These are phyloP conservation scores for Gymnoscopelus braueri DNA, from an alignment of 2,797 vertebrate genomes.

Conservation along the genomic window DNA sequence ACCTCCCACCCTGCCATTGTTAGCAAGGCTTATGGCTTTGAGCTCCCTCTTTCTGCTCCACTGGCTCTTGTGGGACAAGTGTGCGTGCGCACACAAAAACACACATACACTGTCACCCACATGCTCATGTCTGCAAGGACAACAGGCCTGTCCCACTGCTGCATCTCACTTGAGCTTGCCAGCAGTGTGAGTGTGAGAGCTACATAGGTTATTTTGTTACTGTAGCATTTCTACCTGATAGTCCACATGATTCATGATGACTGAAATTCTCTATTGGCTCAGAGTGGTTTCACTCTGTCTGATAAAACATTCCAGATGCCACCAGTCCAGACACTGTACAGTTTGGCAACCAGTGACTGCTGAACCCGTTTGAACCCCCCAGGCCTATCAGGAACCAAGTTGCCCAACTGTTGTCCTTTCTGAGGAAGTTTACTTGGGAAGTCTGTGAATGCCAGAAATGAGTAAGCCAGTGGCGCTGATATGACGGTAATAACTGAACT, in stretches of 20 bases:
- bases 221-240: no score
- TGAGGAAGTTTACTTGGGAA: constrained; percentile 36
- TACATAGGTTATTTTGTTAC: no score
- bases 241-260: not conserved
- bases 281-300: not conserved
- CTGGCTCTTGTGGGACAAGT: constrained; percentile 26
- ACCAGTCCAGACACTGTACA: not conserved
- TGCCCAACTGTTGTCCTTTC: not conserved
- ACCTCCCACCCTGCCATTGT: constrained; percentile 70
- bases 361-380: not conserved
- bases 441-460: constrained; percentile 27
- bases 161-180: not conserved
- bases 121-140: constrained; percentile 7
- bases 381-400: no score
- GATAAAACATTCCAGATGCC: not conserved
- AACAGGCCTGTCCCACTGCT: not conserved
- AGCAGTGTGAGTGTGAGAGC: not conserved
- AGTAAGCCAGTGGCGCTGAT: constrained; percentile 39
- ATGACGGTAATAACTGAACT: constrained; percentile 48
- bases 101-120: constrained; percentile 1
- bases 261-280: not conserved
- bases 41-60: constrained; percentile 42
- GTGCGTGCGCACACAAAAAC: not conserved
- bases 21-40: constrained; percentile 45
- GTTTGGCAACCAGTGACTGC: not conserved